Base-by-base conservation (phyloP, 1,140 invertebrate genomes). In the Delia radicum region DNA sequence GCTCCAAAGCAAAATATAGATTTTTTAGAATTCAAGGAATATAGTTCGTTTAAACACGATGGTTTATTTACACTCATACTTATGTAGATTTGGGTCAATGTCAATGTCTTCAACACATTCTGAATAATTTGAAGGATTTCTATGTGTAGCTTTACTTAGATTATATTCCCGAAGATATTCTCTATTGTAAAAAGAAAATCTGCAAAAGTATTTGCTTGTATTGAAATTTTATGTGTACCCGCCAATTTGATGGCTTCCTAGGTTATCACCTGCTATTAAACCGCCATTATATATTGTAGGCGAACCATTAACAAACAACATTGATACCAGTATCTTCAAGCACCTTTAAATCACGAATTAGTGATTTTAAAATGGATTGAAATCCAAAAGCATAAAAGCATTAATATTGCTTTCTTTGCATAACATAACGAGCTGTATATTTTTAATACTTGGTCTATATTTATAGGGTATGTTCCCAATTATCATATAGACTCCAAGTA, bases 341-440 rank as follows among this genome's bases (percentile, higher is more conserved):
- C 29, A 24, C 18, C 13, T 26, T 65, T 65, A 74, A 33, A 65
- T 74, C 74, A 37, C 8, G 7, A 13, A 74, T 42, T 62, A 74
- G 29, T 33, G 62, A 31, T 27, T 74, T 26, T 33, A 74, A 42
- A 65, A 74, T 63, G 31, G 31, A 24, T 29, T 63, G 31, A 31
- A 74, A 37, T 12, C 74, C 61, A 62, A 74, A 74, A 13, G 28
- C 24, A 28, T 74, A 62, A 74, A 74, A 13, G 28, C 24, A 28
- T 74, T 74, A 12, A 74, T 65, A 46, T 29, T 29, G 37, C 61
- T 18, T 62, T 74, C 74, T 65, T 65, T 74, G 15, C 27, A 63
- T 27, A 74, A 62, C n/a, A 74, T 7, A 8, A 74, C 31, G 37
- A 74, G 29, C 27, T 74, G 74, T 24, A 74, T 42, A 74, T 74